Evolutionary conservation across 1,140 invertebrate species (phyloP).

Genomic region (Pachypsylla venusta): DNA sequence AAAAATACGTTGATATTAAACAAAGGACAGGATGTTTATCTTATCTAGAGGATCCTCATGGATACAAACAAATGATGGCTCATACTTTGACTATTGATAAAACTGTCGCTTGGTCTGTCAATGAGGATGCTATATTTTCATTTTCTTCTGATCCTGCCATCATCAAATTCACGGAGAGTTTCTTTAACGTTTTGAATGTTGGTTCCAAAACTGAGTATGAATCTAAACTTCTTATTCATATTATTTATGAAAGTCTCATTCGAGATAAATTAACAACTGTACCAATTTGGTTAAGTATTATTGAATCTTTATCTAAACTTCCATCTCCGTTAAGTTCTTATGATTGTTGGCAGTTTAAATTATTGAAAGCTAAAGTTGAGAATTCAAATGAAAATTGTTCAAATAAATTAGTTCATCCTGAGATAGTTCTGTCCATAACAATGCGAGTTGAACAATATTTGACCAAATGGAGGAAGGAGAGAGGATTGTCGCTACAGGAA

Average conservation of each 20-base stretch:
- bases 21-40: constrained; percentile 77
- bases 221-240: neutral
- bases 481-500: neutral
- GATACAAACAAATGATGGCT: constrained; percentile 65
- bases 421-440: constrained; percentile 5
- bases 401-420: neutral
- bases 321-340: neutral
- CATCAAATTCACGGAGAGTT: constrained; percentile 41
- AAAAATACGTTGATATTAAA: constrained; percentile 65
- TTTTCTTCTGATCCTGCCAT: constrained; percentile 39
- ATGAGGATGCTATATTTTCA: constrained; percentile 33
- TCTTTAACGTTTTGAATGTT: constrained; percentile 32
- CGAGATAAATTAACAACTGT: neutral
- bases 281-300: neutral
- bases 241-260: neutral
- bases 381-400: neutral
- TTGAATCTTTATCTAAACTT: neutral
- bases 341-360: neutral
- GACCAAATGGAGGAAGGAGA: neutral
- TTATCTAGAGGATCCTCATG: constrained; percentile 73
- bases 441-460: constrained; percentile 7
- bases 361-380: neutral
- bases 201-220: neutral
- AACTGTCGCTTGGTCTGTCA: constrained; percentile 46
- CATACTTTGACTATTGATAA: constrained; percentile 68